Percentiles rank a stretch among this genome's conserved stretches.
phyloP scores from a whole-genome alignment of 2,888 invertebrate genomes.

The Ophion slaviceki region DNA sequence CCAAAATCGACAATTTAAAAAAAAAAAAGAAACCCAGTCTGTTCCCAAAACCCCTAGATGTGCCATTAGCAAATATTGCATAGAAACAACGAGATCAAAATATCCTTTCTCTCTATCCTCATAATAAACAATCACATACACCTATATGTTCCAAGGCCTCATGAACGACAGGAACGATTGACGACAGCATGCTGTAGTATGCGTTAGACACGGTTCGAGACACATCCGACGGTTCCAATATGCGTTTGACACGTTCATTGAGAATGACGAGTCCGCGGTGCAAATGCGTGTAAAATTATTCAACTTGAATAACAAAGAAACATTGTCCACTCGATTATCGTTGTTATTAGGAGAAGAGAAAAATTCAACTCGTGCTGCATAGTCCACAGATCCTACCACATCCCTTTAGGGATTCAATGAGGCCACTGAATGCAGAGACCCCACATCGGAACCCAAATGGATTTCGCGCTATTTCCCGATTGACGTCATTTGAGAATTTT shows the following conservation, averaged over 20 bases:
- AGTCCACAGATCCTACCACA: neutral
- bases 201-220: constrained; percentile 52
- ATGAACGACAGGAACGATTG: constrained; percentile 70
- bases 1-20: no score
- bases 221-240: constrained; percentile 18
- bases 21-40: no score
- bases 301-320: neutral
- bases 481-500: no score
- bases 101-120: no score
- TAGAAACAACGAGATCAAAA: no score
- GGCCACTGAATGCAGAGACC: no score
- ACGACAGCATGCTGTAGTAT: constrained; percentile 66
- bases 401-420: no score
- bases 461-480: no score
- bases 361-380: neutral
- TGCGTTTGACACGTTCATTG: constrained; percentile 57
- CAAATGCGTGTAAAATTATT: neutral
- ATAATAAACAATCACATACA: no score
- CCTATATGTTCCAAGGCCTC: constrained; percentile 42
- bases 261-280: constrained; percentile 35
- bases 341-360: neutral
- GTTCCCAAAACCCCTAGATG: no score
- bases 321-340: neutral
- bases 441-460: no score
- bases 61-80: no score